Base-by-base conservation (phyloP, 2,113 vertebrate species). In the Engraulis encrasicolus region DNA sequence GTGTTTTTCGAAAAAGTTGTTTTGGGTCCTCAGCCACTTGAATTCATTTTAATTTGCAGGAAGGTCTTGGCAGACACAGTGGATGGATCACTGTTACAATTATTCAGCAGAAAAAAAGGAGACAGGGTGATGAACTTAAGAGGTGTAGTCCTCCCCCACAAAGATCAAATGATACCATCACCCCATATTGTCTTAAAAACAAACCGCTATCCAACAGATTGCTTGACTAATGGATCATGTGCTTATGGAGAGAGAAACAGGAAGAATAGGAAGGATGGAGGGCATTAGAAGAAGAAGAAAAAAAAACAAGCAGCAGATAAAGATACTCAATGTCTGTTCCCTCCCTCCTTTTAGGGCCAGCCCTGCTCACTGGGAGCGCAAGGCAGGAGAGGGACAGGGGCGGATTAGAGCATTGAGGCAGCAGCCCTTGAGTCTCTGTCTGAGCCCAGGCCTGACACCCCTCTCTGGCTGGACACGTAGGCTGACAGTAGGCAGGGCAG, bases 261-360 rank as follows among this genome's bases (percentile, higher is more conserved):
- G 45, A 78, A n/a, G 17, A 45, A 74, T 45, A 45, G 40, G 40
- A 45, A 50, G 19, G 48, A 84, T 1, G 34, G 38, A 79, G 9
- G 18, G 36, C 27, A 36, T 38, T 27, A 1, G 37, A 71, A 17
- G 0, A 40, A 23, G 3, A 5, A 50, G 34, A n/a, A 17, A 6
- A 2, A 27, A 2, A 71, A 20, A 66, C n/a, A n/a, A n/a, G n/a
- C n/a, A 61, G 34, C 38, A 87, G 4, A 27, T 18, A 38, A 78
- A 38, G 54, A 83, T 81, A 78, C 66, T 88, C 85, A 87, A 85
- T 84, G 71, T 87, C 58, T 90, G 84, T 87, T 87, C 85, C 87
- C 84, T 86, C 89, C 86, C 84, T 87, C 86, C 82, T 87, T 90
- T 79, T 83, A 89, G 86, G 82, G 83, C 86, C 79, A 87, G 48